Evolutionary conservation across 2,113 vertebrate genomes (phyloP).

Genomic region (Pimephales promelas): DNA sequence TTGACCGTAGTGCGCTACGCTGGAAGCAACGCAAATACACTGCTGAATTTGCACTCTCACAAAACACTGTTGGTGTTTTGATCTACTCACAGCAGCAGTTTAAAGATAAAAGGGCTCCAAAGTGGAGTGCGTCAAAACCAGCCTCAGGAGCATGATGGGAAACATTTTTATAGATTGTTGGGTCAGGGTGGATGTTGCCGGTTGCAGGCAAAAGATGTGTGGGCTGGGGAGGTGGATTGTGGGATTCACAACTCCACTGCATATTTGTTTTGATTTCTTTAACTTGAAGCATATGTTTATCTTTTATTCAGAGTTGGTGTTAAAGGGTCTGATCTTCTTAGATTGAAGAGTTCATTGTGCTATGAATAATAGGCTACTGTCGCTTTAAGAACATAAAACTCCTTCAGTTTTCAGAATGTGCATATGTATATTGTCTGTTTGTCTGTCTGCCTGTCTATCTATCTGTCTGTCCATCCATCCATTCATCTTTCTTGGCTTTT

Average conservation of each 20-base stretch:
- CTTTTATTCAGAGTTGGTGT: slow-evolving; percentile 10
- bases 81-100: slow-evolving; percentile 24
- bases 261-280: background rate
- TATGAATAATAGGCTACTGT: background rate
- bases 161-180: slow-evolving; percentile 27
- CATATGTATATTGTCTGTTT: background rate
- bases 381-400: background rate
- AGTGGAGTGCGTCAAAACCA: slow-evolving; percentile 22
- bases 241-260: background rate
- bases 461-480: too few relatives aligned
- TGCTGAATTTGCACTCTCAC: slow-evolving; percentile 21
- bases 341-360: background rate
- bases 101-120: slow-evolving; percentile 35
- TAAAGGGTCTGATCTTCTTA: background rate
- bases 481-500: background rate
- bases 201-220: slow-evolving; percentile 23
- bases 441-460: too few relatives aligned
- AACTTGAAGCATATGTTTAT: background rate
- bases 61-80: slow-evolving; percentile 17
- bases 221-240: slow-evolving; percentile 17
- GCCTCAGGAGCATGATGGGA: slow-evolving; percentile 9
- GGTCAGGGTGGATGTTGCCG: slow-evolving; percentile 8
- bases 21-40: background rate
- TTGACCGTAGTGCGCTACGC: background rate
- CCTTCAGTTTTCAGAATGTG: background rate